Base-by-base conservation (phyloP, 2,888 invertebrate genomes). In the Cheiracanthium punctorium region DNA sequence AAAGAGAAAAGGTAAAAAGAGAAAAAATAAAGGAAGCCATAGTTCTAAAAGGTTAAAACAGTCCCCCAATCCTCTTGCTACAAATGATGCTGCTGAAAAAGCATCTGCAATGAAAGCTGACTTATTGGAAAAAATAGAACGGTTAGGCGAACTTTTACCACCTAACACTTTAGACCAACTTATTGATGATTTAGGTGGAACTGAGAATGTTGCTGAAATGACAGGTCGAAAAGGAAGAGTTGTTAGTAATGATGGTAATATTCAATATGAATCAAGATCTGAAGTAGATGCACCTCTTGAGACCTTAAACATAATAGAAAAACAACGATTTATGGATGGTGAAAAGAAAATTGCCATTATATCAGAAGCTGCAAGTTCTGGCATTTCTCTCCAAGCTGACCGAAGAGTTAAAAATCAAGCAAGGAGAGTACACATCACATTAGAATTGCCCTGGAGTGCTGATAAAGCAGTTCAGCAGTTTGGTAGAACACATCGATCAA, bases 381-480 rank as follows among this genome's bases (percentile, higher is more conserved):
- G 99, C 91, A 98, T 98, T 90, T 98, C 98, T 0, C 92, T 99
- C 87, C 98, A 99, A 90, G 97, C 98, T 90, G 99, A 99, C 92
- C 93, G 98, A 79, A 94, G 99, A 89, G 99, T 96, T 48, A 94
- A 95, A 88, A 99, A 99, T 92, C 98, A 98, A 92, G 94, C 96
- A 90, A 93, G 98, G 84, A 94, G 99, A 86, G 98, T 99, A 20
- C 99, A 99, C 92, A 98, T 99, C 90, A 99, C 99, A 0, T 92
- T 99, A 71, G 99, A 99, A 92, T 92, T 99, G 90, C 99, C 99
- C 0, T 99, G 99, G 99, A 98, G 98, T 88, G 99, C 99, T 17
- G 99, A 99, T 92, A 94, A 99, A 90, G 99, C 99, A 33, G 96
- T 99, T 90, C 99, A 99, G 91, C 99, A 99, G 92, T 99, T 99